These are phyloP conservation scores for Danio albolineatus DNA, from an alignment of 2,797 vertebrate genomes.

Conservation along the genomic window DNA sequence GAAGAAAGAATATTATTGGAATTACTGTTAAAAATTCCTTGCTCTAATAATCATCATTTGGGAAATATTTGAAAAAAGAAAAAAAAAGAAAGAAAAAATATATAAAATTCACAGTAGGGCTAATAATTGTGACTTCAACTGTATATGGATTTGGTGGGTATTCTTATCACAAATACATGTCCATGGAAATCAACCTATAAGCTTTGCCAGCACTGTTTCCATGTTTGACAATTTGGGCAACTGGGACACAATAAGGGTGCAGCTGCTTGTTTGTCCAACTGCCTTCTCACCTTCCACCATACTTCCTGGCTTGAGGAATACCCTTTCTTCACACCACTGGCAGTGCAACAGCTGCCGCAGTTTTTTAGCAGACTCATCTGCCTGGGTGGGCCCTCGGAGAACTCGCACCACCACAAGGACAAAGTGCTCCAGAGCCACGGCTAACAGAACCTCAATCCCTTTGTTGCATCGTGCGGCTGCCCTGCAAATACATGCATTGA, in stretches of 20 bases:
- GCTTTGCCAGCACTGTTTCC: background rate
- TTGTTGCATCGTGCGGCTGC: conserved; percentile 97
- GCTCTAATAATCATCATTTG: no score
- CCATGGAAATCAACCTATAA: background rate
- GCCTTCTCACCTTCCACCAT: conserved; percentile 89
- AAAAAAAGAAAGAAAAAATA: no score
- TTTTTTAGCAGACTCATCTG: conserved; percentile 88
- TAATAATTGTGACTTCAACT: no score
- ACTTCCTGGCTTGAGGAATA: conserved; percentile 90
- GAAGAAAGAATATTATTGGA: no score
- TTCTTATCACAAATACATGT: background rate
- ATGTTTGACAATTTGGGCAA: background rate
- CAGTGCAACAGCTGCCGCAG: conserved; percentile 92
- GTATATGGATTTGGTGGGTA: background rate
- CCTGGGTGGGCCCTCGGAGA: conserved; percentile 88
- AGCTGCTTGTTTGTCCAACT: background rate
- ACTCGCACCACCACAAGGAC: conserved; percentile 94
- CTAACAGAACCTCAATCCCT: conserved; percentile 92
- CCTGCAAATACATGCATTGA: conserved; percentile 68
- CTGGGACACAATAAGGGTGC: background rate
- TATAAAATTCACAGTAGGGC: no score
- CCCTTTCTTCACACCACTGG: conserved; percentile 96
- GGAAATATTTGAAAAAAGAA: no score
- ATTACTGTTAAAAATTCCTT: no score
- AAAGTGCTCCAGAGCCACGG: conserved; percentile 94